Percentiles rank a stretch among this genome's conserved stretches.
These are phyloP conservation scores for Hypomesus transpacificus DNA, from an alignment of 2,113 vertebrate species.

Conservation along the genomic window DNA sequence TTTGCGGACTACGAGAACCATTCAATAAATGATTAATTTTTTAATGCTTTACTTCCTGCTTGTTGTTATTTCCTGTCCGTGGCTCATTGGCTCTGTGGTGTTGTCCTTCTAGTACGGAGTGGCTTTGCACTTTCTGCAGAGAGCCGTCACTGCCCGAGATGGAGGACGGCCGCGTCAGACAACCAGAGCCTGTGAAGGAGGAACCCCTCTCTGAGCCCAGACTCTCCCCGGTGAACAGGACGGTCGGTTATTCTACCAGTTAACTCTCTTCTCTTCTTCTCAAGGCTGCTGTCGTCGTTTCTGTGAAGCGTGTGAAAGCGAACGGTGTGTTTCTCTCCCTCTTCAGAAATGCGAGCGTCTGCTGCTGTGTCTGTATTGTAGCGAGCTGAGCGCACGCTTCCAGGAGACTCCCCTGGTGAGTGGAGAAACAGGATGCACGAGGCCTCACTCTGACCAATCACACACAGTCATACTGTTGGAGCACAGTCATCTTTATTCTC, in stretches of 20 bases:
- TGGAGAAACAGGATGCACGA: background rate
- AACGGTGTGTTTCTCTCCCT: background rate
- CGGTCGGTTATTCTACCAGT: constrained; percentile 55
- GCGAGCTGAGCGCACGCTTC: constrained; percentile 78
- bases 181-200: constrained; percentile 53
- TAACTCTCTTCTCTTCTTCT: background rate
- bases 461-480: too few relatives aligned
- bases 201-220: constrained; percentile 52
- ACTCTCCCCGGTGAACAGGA: constrained; percentile 73
- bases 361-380: constrained; percentile 81
- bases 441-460: too few relatives aligned
- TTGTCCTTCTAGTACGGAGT: constrained; percentile 73
- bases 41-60: background rate
- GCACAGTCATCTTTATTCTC: too few relatives aligned
- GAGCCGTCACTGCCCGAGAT: constrained; percentile 75
- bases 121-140: constrained; percentile 84
- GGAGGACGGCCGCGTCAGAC: constrained; percentile 77
- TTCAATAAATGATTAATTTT: too few relatives aligned
- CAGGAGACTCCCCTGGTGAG: constrained; percentile 80
- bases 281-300: background rate
- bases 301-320: background rate
- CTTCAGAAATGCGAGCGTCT: constrained; percentile 85
- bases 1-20: too few relatives aligned
- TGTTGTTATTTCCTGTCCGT: background rate
- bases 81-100: constrained; percentile 2